Conservation (phyloP, 1,140 invertebrate species). For the Drosophila miranda region DNA sequence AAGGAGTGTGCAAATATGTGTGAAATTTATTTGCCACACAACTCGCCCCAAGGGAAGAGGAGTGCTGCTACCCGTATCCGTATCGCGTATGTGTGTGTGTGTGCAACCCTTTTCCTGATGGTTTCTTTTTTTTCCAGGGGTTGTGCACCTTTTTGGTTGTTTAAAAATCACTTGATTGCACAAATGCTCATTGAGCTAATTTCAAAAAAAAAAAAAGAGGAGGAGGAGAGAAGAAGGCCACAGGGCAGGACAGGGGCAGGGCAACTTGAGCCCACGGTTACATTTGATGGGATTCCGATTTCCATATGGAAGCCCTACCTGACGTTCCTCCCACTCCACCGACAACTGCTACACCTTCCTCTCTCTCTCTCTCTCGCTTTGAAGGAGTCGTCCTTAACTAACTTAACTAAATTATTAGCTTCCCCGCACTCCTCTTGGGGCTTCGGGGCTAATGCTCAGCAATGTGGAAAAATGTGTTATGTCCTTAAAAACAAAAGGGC, state of each 20-base stretch:
- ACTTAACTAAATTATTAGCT: slow-evolving; percentile 51
- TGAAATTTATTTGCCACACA: slow-evolving; percentile 77
- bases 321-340: neutral
- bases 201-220: slow-evolving; percentile 49
- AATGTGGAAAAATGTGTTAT: slow-evolving; percentile 54
- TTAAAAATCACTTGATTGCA: slow-evolving; percentile 80
- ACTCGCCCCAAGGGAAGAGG: slow-evolving; percentile 17
- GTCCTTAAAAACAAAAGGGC: slow-evolving; percentile 14
- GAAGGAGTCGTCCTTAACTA: slow-evolving; percentile 18
- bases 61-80: slow-evolving; percentile 14
- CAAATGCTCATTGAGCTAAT: slow-evolving; percentile 81
- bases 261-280: slow-evolving; percentile 65
- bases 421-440: neutral
- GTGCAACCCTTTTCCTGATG: slow-evolving; percentile 38
- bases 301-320: slow-evolving; percentile 58
- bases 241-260: neutral
- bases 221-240: neutral
- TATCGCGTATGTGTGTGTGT: slow-evolving; percentile 3
- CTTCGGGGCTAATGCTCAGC: slow-evolving; percentile 23
- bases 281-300: slow-evolving; percentile 73
- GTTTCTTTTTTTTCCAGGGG: slow-evolving; percentile 23
- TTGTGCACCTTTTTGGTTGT: slow-evolving; percentile 52
- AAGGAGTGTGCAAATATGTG: slow-evolving; percentile 74
- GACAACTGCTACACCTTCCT: too few relatives aligned
- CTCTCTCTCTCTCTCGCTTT: neutral